Conservation (phyloP, 2,888 invertebrate genomes). For the Spilosoma lubricipeda region DNA sequence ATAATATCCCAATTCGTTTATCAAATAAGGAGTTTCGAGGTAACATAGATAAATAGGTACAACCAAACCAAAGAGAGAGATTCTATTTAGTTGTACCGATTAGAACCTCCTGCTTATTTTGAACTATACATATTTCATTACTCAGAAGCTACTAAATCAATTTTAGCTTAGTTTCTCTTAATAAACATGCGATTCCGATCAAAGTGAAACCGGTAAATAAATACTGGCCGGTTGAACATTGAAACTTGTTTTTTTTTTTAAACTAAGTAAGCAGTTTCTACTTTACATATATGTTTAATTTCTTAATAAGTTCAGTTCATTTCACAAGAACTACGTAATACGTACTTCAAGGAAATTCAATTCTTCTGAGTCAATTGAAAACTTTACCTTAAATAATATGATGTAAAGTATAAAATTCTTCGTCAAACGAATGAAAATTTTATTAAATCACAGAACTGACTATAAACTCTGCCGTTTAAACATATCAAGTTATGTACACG, state of each 20-base stretch:
- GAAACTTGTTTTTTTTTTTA: constrained; percentile 13
- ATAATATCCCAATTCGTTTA: no score
- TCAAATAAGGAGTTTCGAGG: no score
- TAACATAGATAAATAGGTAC: no score
- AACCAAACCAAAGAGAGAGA: no score
- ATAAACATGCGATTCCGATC: not conserved
- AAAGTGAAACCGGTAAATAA: not conserved
- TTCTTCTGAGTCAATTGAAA: constrained; percentile 19
- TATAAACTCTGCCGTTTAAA: constrained; percentile 51
- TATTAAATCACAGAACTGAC: constrained; percentile 30
- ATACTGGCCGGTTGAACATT: not conserved
- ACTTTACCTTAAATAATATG: constrained; percentile 7
- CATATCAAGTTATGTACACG: constrained; percentile 53
- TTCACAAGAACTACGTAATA: constrained; percentile 38
- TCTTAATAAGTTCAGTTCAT: constrained; percentile 33
- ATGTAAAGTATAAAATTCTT: constrained; percentile 23
- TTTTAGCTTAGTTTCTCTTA: constrained; percentile 2
- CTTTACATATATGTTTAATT: constrained; percentile 18
- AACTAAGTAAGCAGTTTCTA: constrained; percentile 17
- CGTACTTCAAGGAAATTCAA: constrained; percentile 37
- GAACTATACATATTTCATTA: not conserved
- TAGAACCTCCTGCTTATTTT: not conserved
- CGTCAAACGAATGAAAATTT: constrained; percentile 22
- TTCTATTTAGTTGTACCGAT: no score
- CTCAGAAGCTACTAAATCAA: not conserved